These are phyloP conservation scores for Motacilla tschutschensis DNA, from an alignment of 2,113 vertebrate species.

Conservation along the genomic window DNA sequence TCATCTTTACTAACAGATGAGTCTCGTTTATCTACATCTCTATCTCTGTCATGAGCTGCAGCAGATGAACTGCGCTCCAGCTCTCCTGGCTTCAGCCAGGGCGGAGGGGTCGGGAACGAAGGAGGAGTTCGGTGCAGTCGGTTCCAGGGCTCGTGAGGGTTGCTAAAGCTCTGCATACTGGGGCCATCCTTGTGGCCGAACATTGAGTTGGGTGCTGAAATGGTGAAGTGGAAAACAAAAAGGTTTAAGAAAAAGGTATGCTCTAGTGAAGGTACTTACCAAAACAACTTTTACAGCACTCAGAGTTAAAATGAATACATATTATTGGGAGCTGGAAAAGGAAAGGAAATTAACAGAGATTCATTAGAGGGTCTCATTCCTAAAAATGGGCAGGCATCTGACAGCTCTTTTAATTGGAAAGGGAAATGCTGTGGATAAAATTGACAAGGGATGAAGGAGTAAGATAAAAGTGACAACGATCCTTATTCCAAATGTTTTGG, in stretches of 20 bases:
- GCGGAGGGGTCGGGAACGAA: conserved; percentile 95
- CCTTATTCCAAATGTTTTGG: conserved; percentile 17
- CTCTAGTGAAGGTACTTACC: conserved; percentile 79
- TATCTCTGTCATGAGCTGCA: conserved; percentile 92
- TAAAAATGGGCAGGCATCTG: conserved; percentile 55
- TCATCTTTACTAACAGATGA: conserved; percentile 89
- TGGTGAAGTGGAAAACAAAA: conserved; percentile 83
- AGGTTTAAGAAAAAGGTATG: conserved; percentile 77
- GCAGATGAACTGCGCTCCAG: conserved; percentile 90
- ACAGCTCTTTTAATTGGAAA: conserved; percentile 58
- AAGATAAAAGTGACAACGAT: conserved; percentile 36
- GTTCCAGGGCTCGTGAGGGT: conserved; percentile 96
- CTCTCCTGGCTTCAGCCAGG: conserved; percentile 96
- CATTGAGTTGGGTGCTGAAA: conserved; percentile 91
- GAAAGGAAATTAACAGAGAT: conserved; percentile 80
- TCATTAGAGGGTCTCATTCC: conserved; percentile 72
- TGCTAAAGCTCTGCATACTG: conserved; percentile 88
- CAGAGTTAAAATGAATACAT: conserved; percentile 87
- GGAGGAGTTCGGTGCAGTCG: conserved; percentile 96
- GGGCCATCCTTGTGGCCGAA: conserved; percentile 96
- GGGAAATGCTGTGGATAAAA: conserved; percentile 61
- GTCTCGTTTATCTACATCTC: conserved; percentile 92
- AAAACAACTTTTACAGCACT: conserved; percentile 78
- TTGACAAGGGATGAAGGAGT: conserved; percentile 20
- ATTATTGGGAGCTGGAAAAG: conserved; percentile 85